These are phyloP conservation scores for Brachyopa scutellaris DNA, from an alignment of 2,888 invertebrate species.

Conservation along the genomic window DNA sequence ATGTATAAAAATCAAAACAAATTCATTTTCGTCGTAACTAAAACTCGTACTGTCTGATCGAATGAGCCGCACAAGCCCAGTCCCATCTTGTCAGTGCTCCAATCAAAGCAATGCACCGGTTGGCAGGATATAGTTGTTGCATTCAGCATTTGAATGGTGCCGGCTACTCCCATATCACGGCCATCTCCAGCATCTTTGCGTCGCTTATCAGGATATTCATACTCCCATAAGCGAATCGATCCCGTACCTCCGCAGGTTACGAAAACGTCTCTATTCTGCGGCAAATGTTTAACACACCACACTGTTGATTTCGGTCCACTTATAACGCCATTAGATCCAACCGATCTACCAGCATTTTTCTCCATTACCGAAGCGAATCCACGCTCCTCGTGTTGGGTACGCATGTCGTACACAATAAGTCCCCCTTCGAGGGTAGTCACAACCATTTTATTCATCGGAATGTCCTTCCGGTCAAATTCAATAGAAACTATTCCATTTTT, in stretches of 20 bases:
- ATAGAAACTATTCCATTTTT: constrained; percentile 94
- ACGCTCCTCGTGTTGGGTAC: constrained; percentile 92
- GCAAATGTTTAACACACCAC: constrained; percentile 94
- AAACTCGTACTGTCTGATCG: constrained; percentile 93
- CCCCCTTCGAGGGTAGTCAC: constrained; percentile 96
- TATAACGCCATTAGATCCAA: constrained; percentile 81
- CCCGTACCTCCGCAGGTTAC: constrained; percentile 95
- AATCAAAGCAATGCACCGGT: constrained; percentile 94
- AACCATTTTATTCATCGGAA: constrained; percentile 96
- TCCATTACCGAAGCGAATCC: constrained; percentile 89
- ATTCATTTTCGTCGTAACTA: constrained; percentile 94
- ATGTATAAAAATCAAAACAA: constrained; percentile 82
- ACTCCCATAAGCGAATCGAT: constrained; percentile 96
- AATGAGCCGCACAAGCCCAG: constrained; percentile 94
- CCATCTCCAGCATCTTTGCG: constrained; percentile 88
- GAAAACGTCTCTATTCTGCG: constrained; percentile 96
- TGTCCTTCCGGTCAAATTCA: constrained; percentile 96
- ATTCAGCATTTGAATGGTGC: constrained; percentile 89
- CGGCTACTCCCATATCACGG: constrained; percentile 88
- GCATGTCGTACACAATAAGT: constrained; percentile 93
- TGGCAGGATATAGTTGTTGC: constrained; percentile 92
- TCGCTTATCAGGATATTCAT: constrained; percentile 93
- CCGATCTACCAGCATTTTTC: constrained; percentile 80
- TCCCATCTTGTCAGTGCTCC: constrained; percentile 95
- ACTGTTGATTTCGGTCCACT: constrained; percentile 91